Evolutionary conservation across 2,113 vertebrate species (phyloP), one percentile per base, ranked within the genome.

Genomic region (Syngnathoides biaculeatus): DNA sequence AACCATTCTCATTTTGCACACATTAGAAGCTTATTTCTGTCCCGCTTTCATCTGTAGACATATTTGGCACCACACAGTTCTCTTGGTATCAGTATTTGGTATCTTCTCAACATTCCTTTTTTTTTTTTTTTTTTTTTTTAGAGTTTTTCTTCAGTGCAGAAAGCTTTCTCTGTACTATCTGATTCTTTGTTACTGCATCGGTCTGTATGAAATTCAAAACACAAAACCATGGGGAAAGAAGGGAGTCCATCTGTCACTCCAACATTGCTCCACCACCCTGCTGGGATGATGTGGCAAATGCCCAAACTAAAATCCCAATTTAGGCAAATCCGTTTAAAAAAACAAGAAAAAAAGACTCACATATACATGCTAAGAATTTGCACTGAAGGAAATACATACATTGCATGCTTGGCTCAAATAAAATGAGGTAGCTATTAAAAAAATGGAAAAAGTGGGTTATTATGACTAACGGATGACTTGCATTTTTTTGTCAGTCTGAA

Each of bases 231-330:
- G 67, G 72, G 71, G 80, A 79, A 77, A 80, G 79, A 88, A 82
- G 83, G 78, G 64, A 76, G 77, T 89, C 89, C 87, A 89, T 89
- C 89, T 90, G 89, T 89, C 87, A 74, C n/a, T 71, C 82, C 79
- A 66, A 48, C 67, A 79, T 79, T 67, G 77, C 75, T 80, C 68
- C 14, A 57, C 70, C 83, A 65, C 74, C 88, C 87, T 73, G 84
- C 80, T 89, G 87, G 65, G 83, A 88, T 67, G 69, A 82, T 73
- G 64, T 89, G 87, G 88, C 88, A 84, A 53, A 45, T 9, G 63
- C 78, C 84, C 87, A 90, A 81, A 78, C 58, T 67, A 27, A 35
- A 35, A 35, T 35, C 4, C 30, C 30, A 35, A 35, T 35, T 35
- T 35, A 35, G 30, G 30, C 3, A 35, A 35, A 35, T 35, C 4